Conservation (phyloP, 2,797 vertebrate genomes). For the Sebastes minor region DNA sequence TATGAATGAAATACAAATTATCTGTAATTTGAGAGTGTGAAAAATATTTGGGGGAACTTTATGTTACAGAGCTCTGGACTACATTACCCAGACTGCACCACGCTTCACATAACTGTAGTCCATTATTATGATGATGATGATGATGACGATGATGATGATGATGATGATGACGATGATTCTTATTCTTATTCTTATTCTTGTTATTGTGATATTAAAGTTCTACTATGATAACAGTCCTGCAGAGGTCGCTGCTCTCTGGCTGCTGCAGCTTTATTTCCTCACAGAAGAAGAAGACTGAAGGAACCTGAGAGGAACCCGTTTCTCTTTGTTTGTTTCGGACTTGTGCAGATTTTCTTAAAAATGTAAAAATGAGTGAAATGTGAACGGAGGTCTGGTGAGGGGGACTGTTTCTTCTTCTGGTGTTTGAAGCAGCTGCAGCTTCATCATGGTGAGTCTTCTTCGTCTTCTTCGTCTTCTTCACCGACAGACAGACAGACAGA, state of each 20-base stretch:
- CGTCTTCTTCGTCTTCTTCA: background rate
- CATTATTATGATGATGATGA: background rate
- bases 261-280: background rate
- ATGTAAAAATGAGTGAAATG: background rate
- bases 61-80: too few species aligned
- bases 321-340: background rate
- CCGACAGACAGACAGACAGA: background rate
- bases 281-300: conserved; percentile 29
- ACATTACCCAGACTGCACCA: too few species aligned
- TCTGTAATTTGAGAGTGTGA: too few species aligned
- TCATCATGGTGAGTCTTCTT: conserved; percentile 46
- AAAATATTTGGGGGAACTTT: too few species aligned
- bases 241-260: conserved; percentile 8
- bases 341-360: background rate
- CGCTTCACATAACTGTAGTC: too few species aligned
- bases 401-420: background rate
- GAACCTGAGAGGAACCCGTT: too few species aligned
- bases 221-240: background rate
- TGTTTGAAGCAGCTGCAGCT: background rate
- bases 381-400: background rate
- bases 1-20: too few species aligned
- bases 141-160: background rate
- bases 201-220: background rate
- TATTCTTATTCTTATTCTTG: background rate
- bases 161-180: background rate